A percentile compares a stretch with the other conserved stretches of the same genome.
Conservation (phyloP, 2,113 vertebrate genomes). For the Cebidichthys violaceus region DNA sequence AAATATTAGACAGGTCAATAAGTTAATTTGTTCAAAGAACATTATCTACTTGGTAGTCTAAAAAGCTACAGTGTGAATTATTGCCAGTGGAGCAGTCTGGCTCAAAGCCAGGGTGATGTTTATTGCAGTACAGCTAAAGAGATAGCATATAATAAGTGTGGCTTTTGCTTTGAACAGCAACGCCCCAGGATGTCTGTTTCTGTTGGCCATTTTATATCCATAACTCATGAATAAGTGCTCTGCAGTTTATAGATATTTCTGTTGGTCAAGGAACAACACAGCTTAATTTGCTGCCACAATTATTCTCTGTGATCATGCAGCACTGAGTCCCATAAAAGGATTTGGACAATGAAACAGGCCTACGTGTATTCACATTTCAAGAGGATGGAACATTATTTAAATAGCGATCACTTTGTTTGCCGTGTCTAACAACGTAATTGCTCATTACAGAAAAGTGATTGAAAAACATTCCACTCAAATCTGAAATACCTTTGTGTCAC, state of each 20-base stretch:
- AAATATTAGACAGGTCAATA: conserved; percentile 1
- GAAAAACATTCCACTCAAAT: conserved; percentile 17
- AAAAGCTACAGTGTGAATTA: neutral
- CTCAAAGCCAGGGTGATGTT: neutral
- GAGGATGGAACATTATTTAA: neutral
- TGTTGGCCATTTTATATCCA: neutral
- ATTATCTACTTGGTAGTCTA: neutral
- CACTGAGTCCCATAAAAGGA: conserved; percentile 23
- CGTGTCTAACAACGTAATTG: neutral
- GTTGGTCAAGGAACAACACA: conserved; percentile 27
- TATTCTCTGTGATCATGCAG: conserved; percentile 35
- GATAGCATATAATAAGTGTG: neutral
- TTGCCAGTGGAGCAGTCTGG: conserved; percentile 6
- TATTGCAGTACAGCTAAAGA: neutral
- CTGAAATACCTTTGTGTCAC: conserved; percentile 6
- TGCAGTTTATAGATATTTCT: conserved; percentile 14
- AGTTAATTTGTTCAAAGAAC: conserved; percentile 2
- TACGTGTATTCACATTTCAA: conserved; percentile 1
- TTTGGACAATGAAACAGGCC: conserved; percentile 11
- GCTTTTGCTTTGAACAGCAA: conserved; percentile 1
- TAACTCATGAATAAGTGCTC: conserved; percentile 23
- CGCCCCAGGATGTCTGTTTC: neutral
- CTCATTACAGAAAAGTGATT: conserved; percentile 10
- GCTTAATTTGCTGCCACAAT: conserved; percentile 17
- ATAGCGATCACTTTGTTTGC: neutral